These are phyloP conservation scores for Ahaetulla prasina DNA, from an alignment of 2,113 vertebrate species.

Conservation along the genomic window DNA sequence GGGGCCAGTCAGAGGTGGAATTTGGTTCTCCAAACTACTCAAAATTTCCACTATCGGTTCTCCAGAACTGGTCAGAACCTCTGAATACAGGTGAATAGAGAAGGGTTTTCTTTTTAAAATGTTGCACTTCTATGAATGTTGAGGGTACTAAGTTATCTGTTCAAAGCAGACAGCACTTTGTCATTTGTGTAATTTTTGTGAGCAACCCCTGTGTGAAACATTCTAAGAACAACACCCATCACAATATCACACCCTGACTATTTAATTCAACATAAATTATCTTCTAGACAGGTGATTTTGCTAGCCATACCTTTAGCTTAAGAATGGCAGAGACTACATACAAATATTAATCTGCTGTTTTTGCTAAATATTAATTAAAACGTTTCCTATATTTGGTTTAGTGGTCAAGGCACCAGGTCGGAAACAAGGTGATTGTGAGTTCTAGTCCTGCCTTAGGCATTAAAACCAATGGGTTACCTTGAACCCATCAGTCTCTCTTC, in stretches of 20 bases:
- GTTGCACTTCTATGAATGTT: not conserved
- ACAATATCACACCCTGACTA: not conserved
- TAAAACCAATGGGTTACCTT: not conserved
- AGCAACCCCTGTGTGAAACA: not conserved
- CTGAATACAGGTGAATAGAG: not conserved
- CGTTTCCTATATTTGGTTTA: not conserved
- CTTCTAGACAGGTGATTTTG: not conserved
- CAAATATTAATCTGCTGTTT: not conserved
- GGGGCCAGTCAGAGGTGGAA: no score
- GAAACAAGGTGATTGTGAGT: not conserved
- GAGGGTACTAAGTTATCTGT: not conserved
- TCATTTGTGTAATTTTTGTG: not conserved
- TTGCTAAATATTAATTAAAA: not conserved
- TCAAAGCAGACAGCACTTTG: not conserved
- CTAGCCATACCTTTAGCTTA: not conserved
- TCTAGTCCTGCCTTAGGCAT: not conserved
- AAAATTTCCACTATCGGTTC: no score
- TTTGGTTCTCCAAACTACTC: no score
- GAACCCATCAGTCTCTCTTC: not conserved
- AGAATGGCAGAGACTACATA: not conserved
- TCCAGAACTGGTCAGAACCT: no score
- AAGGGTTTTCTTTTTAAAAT: not conserved
- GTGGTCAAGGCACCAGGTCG: not conserved
- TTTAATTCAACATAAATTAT: not conserved
- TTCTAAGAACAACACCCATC: not conserved